phyloP scores from a whole-genome alignment of 23 tunicate genomes.

The Phallusia fumigata region DNA sequence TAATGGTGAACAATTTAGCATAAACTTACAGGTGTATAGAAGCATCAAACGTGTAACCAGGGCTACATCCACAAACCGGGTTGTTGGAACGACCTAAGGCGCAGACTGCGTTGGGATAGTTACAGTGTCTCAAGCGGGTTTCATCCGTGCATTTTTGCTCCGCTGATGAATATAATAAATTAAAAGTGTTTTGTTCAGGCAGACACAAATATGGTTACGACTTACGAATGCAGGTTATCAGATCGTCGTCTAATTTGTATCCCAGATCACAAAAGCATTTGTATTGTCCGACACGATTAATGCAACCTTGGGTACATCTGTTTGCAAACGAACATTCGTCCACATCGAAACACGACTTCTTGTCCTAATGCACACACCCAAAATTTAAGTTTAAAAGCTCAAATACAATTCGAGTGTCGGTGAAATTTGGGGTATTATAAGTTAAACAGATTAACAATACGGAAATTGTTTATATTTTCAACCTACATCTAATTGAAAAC shows the following conservation, averaged over 20 bases:
- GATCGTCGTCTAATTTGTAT: conserved; percentile 47
- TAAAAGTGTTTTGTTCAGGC: not conserved
- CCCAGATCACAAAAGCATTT: conserved; percentile 68
- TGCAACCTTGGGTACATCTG: conserved; percentile 62
- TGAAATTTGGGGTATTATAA: too few species aligned
- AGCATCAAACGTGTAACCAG: conserved; percentile 22
- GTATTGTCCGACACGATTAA: conserved; percentile 44
- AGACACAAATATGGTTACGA: not conserved
- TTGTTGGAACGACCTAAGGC: conserved; percentile 17
- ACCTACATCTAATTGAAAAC: too few species aligned
- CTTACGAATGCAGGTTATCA: conserved; percentile 59
- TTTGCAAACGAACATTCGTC: conserved; percentile 65
- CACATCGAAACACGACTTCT: conserved; percentile 46
- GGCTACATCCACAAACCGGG: conserved; percentile 35
- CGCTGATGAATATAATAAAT: conserved; percentile 22
- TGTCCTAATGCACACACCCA: conserved; percentile 18
- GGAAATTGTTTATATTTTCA: too few species aligned
- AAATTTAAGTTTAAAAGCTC: too few species aligned
- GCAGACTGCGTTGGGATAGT: conserved; percentile 48
- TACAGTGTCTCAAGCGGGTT: conserved; percentile 19
- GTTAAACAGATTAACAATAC: too few species aligned
- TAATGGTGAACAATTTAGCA: not conserved
- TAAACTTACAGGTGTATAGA: not conserved
- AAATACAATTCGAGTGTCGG: too few species aligned
- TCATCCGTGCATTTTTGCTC: conserved; percentile 40